These are phyloP conservation scores for Nesidiocoris tenuis DNA, from an alignment of 2,888 invertebrate genomes.

Conservation along the genomic window DNA sequence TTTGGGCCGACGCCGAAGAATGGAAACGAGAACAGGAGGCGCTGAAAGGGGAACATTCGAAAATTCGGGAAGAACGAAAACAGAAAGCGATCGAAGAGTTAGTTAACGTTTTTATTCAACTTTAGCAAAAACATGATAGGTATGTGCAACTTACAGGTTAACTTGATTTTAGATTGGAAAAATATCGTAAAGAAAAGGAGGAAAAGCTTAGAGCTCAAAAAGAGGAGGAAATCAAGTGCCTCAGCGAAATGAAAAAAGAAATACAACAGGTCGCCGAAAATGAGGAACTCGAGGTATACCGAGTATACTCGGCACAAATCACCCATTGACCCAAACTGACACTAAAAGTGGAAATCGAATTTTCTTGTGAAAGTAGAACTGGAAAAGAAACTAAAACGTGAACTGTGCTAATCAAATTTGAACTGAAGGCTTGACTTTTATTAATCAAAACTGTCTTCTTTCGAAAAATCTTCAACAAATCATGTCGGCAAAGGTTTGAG, in stretches of 20 bases:
- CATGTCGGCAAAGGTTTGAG: too few relatives aligned
- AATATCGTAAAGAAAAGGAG: conserved; percentile 19
- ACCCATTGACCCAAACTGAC: too few relatives aligned
- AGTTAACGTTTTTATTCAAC: conserved; percentile 1
- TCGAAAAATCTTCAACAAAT: too few relatives aligned
- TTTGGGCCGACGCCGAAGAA: conserved; percentile 54
- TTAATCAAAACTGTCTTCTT: too few relatives aligned
- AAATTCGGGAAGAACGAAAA: conserved; percentile 49
- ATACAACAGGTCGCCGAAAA: conserved; percentile 23
- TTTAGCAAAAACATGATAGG: neutral
- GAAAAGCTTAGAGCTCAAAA: conserved; percentile 13
- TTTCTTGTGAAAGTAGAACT: too few relatives aligned
- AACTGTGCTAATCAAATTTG: too few relatives aligned
- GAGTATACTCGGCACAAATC: too few relatives aligned
- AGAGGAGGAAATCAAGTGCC: conserved; percentile 13
- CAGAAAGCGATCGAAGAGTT: conserved; percentile 53
- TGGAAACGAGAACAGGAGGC: conserved; percentile 53
- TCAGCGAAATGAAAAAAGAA: conserved; percentile 30
- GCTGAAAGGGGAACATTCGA: conserved; percentile 53
- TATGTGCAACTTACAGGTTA: too few relatives aligned
- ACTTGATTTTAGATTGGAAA: conserved; percentile 20
- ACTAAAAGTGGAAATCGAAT: too few relatives aligned
- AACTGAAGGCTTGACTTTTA: too few relatives aligned
- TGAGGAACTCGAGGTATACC: conserved; percentile 35
- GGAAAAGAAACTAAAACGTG: too few relatives aligned